Conservation (phyloP, 2,888 invertebrate genomes). For the Agrenia bidenticulata region DNA sequence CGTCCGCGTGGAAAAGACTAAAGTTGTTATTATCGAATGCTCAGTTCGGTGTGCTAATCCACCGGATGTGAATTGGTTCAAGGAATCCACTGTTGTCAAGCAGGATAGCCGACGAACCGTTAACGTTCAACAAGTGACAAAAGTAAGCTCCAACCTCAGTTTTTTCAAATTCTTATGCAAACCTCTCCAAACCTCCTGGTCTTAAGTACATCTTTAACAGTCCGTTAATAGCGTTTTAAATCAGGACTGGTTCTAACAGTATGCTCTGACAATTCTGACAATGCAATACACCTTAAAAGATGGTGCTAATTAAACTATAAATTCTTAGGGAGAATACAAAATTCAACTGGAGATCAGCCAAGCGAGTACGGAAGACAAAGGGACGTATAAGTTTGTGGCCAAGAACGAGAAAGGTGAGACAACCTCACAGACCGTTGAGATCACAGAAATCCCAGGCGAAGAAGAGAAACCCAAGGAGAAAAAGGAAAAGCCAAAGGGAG, state of each 20-base stretch:
- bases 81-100: conserved; percentile 75
- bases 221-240: background rate
- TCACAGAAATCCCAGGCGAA: conserved; percentile 76
- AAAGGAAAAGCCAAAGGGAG: conserved; percentile 64
- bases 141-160: no score
- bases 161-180: no score
- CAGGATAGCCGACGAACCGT: conserved; percentile 76
- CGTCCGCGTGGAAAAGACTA: conserved; percentile 87
- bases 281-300: no score
- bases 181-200: no score
- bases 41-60: conserved; percentile 89
- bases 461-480: conserved; percentile 59
- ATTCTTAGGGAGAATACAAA: conserved; percentile 83
- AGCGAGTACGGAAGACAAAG: conserved; percentile 77
- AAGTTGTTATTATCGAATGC: conserved; percentile 87
- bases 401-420: conserved; percentile 93
- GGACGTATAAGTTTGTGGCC: conserved; percentile 84
- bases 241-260: no score
- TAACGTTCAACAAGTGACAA: conserved; percentile 75
- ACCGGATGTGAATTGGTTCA: conserved; percentile 91
- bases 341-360: conserved; percentile 87
- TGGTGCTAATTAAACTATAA: no score
- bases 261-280: no score
- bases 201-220: no score
- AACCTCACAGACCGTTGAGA: conserved; percentile 81